A percentile compares a stretch with the other conserved stretches of the same genome.
Evolutionary conservation across 1,140 invertebrate species (phyloP).

Genomic region (Pentalonia nigronervosa): DNA sequence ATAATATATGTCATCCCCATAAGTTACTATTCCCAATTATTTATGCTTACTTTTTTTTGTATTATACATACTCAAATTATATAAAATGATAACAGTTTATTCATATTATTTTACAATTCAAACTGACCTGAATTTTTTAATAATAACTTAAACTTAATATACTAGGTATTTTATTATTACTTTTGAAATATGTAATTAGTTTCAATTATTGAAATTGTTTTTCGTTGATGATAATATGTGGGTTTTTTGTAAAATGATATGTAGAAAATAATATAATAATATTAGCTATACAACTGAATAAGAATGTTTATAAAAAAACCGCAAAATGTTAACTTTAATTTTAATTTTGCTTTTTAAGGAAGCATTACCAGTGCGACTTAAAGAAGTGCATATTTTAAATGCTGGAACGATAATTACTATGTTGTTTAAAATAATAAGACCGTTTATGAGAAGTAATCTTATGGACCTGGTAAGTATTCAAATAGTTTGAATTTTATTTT

Average conservation of each 20-base stretch:
- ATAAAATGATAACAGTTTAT: no score
- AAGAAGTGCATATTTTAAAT: conserved; percentile 43
- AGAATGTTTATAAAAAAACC: background rate
- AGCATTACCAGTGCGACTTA: background rate
- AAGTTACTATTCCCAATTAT: no score
- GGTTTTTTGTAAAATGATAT: background rate
- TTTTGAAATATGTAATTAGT: no score
- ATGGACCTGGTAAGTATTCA: background rate
- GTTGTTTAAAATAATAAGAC: conserved; percentile 41
- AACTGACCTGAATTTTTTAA: no score
- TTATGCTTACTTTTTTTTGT: no score
- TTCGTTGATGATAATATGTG: background rate
- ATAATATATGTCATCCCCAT: no score
- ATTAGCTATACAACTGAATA: background rate
- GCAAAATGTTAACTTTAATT: background rate
- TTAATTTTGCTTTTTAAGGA: conserved; percentile 14
- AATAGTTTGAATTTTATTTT: background rate
- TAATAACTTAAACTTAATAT: no score
- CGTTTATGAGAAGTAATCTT: conserved; percentile 18
- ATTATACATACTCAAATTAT: no score
- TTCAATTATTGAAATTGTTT: background rate
- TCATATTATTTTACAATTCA: no score
- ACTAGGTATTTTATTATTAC: no score
- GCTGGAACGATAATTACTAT: background rate
- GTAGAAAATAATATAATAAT: background rate